phyloP scores from a whole-genome alignment of 2,888 invertebrate genomes.

The Melanchra persicariae region DNA sequence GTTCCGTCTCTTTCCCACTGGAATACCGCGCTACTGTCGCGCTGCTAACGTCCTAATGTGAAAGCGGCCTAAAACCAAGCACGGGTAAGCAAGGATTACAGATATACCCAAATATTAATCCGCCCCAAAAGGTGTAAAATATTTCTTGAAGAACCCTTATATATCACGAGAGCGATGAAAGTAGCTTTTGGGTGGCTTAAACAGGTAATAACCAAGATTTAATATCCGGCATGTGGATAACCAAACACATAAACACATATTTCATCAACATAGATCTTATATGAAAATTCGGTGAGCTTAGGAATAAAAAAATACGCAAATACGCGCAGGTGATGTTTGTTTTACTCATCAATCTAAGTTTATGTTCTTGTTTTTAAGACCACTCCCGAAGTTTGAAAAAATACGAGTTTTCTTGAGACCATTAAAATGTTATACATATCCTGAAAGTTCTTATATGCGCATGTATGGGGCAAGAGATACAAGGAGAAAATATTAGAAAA shows the following conservation, averaged over 20 bases:
- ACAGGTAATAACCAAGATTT: constrained; percentile 61
- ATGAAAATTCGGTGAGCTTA: constrained; percentile 22
- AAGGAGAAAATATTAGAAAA: no score
- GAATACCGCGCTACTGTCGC: no score
- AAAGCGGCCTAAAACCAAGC: constrained; percentile 11
- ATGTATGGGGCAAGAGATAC: no score
- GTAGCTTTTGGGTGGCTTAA: constrained; percentile 52
- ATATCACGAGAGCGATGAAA: constrained; percentile 45
- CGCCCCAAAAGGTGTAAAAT: constrained; percentile 32
- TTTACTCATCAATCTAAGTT: constrained; percentile 12
- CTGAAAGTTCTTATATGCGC: background rate
- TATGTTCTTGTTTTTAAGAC: constrained; percentile 11
- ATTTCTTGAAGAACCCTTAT: constrained; percentile 48
- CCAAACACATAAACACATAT: constrained; percentile 39
- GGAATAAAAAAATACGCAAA: background rate
- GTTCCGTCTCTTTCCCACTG: no score
- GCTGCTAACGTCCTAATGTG: no score
- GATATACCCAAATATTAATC: constrained; percentile 31
- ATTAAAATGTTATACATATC: background rate
- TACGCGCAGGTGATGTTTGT: background rate
- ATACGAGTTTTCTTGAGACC: background rate
- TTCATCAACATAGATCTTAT: constrained; percentile 32
- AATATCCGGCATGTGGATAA: constrained; percentile 58
- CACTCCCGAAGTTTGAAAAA: background rate
- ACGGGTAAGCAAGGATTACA: constrained; percentile 2